Conservation (phyloP, 2,113 vertebrate species). For the Campylomormyrus numenius region DNA sequence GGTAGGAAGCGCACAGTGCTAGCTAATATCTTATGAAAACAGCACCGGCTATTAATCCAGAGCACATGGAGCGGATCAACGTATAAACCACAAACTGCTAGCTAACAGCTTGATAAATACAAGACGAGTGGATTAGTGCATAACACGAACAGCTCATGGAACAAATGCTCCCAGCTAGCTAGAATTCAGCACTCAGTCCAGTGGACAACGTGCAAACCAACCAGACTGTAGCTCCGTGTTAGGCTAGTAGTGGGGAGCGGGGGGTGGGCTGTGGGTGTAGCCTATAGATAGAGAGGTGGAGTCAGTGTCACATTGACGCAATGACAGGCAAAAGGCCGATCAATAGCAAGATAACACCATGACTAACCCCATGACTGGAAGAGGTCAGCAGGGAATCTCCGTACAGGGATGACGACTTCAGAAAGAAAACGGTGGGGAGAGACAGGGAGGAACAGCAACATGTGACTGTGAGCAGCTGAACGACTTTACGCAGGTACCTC, state of each 20-base stretch:
- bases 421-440: constrained; percentile 27
- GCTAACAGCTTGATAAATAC: not conserved
- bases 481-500: not conserved
- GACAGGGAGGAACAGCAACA: constrained; percentile 16
- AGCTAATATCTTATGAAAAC: not conserved
- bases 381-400: constrained; percentile 54
- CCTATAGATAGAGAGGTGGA: constrained; percentile 37
- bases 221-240: constrained; percentile 76
- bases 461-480: not conserved
- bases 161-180: not conserved
- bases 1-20: not conserved
- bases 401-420: constrained; percentile 59
- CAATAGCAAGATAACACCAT: not conserved
- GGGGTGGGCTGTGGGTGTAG: constrained; percentile 49
- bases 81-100: not conserved
- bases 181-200: not conserved
- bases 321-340: constrained; percentile 1
- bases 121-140: not conserved
- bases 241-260: constrained; percentile 58
- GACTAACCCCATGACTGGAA: constrained; percentile 67
- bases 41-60: not conserved
- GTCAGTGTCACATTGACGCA: not conserved
- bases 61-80: not conserved
- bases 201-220: constrained; percentile 57
- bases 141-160: not conserved